A percentile compares a stretch with the other conserved stretches of the same genome.
phyloP scores from a whole-genome alignment of 2,113 vertebrate genomes.

The Hystrix cristata region DNA sequence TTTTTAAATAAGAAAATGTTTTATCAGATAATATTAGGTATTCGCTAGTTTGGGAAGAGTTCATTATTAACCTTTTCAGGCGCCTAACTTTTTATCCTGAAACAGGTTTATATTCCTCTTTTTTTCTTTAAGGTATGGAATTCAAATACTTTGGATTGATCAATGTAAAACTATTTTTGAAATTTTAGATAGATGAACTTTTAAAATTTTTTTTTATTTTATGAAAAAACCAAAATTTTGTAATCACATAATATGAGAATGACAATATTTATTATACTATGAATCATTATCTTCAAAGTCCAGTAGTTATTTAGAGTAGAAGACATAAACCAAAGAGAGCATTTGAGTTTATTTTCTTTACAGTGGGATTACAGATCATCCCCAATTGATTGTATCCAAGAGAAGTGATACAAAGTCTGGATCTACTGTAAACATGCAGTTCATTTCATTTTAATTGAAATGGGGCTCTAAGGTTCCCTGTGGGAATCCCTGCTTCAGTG shows the following conservation, averaged over 20 bases:
- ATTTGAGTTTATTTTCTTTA: conserved; percentile 65
- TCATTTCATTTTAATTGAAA: conserved; percentile 71
- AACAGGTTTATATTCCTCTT: not conserved
- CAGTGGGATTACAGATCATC: conserved; percentile 55
- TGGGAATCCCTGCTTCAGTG: not conserved
- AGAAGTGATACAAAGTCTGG: conserved; percentile 29
- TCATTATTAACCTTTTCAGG: not conserved
- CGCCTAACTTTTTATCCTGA: not conserved
- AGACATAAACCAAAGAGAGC: not conserved
- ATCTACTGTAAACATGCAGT: not conserved
- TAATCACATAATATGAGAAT: not conserved
- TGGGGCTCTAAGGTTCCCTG: conserved; percentile 18
- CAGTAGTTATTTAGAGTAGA: not conserved
- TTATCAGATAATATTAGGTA: not conserved
- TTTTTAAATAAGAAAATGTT: not conserved
- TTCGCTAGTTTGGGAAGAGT: not conserved
- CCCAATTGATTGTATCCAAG: not conserved
- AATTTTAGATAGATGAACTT: conserved; percentile 58
- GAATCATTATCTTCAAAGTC: not conserved
- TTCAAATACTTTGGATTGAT: conserved; percentile 45
- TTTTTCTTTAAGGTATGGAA: not conserved
- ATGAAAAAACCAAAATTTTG: not conserved
- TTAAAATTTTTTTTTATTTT: not conserved
- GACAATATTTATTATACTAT: not conserved
- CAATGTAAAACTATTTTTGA: not conserved